phyloP scores from a whole-genome alignment of 2,888 invertebrate genomes.

The Sussaba pulchella region DNA sequence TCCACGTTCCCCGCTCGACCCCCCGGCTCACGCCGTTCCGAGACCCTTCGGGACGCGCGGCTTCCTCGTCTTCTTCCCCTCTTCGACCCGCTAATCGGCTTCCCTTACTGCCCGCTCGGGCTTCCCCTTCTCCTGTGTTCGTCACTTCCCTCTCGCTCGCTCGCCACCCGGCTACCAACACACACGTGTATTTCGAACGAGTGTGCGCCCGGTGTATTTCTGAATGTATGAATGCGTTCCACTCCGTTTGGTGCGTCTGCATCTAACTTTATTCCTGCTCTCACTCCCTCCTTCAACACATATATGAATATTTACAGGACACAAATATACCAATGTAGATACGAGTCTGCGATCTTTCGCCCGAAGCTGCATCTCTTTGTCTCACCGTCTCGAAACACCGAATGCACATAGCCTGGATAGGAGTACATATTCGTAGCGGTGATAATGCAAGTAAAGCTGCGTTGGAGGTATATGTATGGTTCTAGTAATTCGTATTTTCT shows the following conservation, averaged over 20 bases:
- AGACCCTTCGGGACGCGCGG: constrained; percentile 55
- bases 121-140: constrained; percentile 41
- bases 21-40: constrained; percentile 32
- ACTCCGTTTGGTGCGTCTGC: constrained; percentile 54
- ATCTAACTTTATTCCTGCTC: constrained; percentile 41
- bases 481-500: constrained; percentile 48
- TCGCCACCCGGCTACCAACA: constrained; percentile 31
- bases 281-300: constrained; percentile 45
- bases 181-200: constrained; percentile 24
- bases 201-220: constrained; percentile 43
- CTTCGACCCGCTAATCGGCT: constrained; percentile 58
- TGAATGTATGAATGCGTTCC: constrained; percentile 46
- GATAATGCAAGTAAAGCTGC: constrained; percentile 32
- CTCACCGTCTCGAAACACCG: constrained; percentile 40
- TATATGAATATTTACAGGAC: constrained; percentile 42
- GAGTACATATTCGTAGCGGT: constrained; percentile 10
- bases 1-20: constrained; percentile 56
- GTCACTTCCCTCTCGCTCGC: constrained; percentile 62
- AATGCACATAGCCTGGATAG: constrained; percentile 24
- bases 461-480: constrained; percentile 22
- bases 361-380: constrained; percentile 37
- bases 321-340: constrained; percentile 11
- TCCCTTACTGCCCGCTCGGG: constrained; percentile 49
- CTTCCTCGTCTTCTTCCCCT: constrained; percentile 56
- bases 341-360: constrained; percentile 20